Base-by-base conservation (phyloP, 2,888 invertebrate genomes). In the Eledone cirrhosa region DNA sequence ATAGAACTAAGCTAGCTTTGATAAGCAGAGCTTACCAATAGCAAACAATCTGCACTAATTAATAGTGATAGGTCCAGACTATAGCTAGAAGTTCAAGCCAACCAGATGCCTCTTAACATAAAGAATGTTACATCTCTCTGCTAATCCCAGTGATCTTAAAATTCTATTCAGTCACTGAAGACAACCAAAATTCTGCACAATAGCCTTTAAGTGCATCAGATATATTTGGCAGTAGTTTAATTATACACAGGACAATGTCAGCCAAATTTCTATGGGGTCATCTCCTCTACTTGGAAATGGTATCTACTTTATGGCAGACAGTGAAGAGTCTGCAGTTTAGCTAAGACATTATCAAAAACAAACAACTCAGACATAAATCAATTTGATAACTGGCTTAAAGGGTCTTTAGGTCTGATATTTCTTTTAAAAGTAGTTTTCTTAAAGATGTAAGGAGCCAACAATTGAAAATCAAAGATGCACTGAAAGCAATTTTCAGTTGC, bases 1-100 rank as follows among this genome's bases (percentile, higher is more conserved):
- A 72, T 31, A 31, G 72, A 41, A 72, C 72, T 72, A 72, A 72
- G 72, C 19, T 31, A 31, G 72, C 72, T 72, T 72, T 72, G 33
- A 72, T 72, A 72, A 72, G 41, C 24, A 72, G 72, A 72, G 72
- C 72, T 72, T 72, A 72, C 72, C 72, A 72, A 72, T 41, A 24
- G 22, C 41, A 41, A 72, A 72, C 72, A 72, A 72, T 72, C 33
- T 72, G 31, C 72, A 72, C 72, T 72, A 72, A 72, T 72, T 72
- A 72, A 72, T 72, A 41, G 72, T 72, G 72, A 72, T 41, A 41
- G 41, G 41, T 41, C 41, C 41, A 41, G 41, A 41, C 41, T 41
- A 41, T 41, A 41, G 41, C 41, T 41, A 41, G 41, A 11, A 41
- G 41, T 11, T 41, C 41, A 41, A 41, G 11, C 41, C 41, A 41